A percentile compares a stretch with the other conserved stretches of the same genome.
phyloP scores from a whole-genome alignment of 2,888 invertebrate genomes.

The Drosophila trichaetosa region DNA sequence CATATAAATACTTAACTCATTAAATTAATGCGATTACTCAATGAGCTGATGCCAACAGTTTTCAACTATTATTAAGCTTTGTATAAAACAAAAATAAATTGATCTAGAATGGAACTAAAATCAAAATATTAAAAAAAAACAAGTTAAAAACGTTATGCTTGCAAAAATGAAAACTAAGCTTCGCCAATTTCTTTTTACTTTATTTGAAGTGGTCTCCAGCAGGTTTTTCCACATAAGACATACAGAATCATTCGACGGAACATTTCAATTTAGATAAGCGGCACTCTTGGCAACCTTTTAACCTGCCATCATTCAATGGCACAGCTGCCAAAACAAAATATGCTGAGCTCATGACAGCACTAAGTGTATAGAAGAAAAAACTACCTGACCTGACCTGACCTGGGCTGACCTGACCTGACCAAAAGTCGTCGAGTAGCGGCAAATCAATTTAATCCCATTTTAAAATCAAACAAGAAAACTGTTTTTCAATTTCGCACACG shows the following conservation, averaged over 20 bases:
- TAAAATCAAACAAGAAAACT: slow-evolving; percentile 57
- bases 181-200: not conserved
- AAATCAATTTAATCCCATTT: slow-evolving; percentile 80
- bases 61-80: not conserved
- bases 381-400: slow-evolving; percentile 38
- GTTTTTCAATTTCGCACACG: slow-evolving; percentile 61
- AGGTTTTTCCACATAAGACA: slow-evolving; percentile 16
- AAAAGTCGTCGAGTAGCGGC: slow-evolving; percentile 61
- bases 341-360: slow-evolving; percentile 68
- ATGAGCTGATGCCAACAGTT: not conserved
- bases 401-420: slow-evolving; percentile 10
- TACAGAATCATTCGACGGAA: slow-evolving; percentile 46
- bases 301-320: slow-evolving; percentile 47
- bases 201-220: slow-evolving; percentile 8
- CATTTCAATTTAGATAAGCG: slow-evolving; percentile 58
- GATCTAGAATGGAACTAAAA: not conserved
- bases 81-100: not conserved
- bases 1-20: not conserved
- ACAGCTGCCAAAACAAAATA: slow-evolving; percentile 55
- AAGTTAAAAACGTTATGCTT: not conserved
- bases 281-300: slow-evolving; percentile 7
- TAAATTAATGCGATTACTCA: not conserved
- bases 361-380: not conserved
- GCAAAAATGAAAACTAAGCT: not conserved
- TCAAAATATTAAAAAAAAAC: not conserved